Evolutionary conservation across 2,797 vertebrate species (phyloP).

Genomic region (Enteromius fasciolatus): DNA sequence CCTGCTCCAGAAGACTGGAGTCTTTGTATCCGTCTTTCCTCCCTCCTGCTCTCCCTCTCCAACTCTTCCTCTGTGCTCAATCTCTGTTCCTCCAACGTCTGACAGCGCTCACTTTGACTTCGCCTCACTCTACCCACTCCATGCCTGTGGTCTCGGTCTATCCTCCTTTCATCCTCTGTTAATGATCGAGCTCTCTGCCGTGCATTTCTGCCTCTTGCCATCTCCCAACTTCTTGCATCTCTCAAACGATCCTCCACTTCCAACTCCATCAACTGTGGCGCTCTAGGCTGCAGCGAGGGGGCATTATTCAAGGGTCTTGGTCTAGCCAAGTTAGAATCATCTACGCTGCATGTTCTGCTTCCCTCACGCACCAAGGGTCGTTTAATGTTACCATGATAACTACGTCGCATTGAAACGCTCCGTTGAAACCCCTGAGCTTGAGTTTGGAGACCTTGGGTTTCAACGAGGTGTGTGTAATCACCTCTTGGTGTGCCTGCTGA

Average conservation of each 20-base stretch:
- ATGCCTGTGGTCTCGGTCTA: constrained; percentile 40
- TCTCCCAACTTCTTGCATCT: constrained; percentile 49
- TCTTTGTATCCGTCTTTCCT: constrained; percentile 60
- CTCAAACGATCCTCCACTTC: constrained; percentile 55
- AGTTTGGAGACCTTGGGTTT: constrained; percentile 34
- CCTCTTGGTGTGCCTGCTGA: constrained; percentile 48
- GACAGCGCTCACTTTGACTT: constrained; percentile 59
- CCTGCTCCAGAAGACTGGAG: constrained; percentile 72
- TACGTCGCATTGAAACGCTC: constrained; percentile 68
- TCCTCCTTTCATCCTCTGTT: constrained; percentile 39
- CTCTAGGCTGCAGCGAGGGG: constrained; percentile 29
- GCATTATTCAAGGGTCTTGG: constrained; percentile 43
- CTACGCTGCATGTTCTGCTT: constrained; percentile 51
- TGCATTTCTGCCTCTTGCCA: constrained; percentile 19
- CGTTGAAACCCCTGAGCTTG: constrained; percentile 70
- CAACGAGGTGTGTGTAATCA: neutral
- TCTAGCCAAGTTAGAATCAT: constrained; percentile 64
- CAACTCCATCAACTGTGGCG: constrained; percentile 57
- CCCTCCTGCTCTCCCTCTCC: constrained; percentile 60
- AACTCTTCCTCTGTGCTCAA: constrained; percentile 68
- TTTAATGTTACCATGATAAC: constrained; percentile 74
- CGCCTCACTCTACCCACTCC: constrained; percentile 56
- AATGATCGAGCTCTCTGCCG: constrained; percentile 17
- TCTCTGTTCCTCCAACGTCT: constrained; percentile 57
- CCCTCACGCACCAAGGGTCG: constrained; percentile 38